Evolutionary conservation across 2,113 vertebrate species (phyloP).

Genomic region (Leptocoma aspasia): DNA sequence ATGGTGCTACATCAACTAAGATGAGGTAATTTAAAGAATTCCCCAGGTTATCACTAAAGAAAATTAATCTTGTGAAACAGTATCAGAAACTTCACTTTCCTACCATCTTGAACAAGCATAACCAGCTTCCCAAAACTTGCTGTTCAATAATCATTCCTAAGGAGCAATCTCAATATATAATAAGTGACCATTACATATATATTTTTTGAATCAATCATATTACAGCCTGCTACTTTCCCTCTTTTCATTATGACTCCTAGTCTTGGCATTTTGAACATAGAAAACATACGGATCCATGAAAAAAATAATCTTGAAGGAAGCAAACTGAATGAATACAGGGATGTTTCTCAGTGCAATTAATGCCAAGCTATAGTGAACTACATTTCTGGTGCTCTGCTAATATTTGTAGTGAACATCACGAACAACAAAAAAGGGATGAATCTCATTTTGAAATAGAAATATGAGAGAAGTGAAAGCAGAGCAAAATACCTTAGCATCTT

Average conservation of each 20-base stretch:
- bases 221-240: neutral
- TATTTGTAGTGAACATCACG: neutral
- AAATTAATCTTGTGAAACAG: conserved; percentile 43
- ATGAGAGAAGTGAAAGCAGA: neutral
- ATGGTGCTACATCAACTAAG: conserved; percentile 55
- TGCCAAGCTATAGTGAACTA: neutral
- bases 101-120: neutral
- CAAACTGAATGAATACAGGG: neutral
- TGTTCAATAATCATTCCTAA: neutral
- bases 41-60: conserved; percentile 52
- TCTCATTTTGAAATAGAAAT: neutral
- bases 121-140: conserved; percentile 5
- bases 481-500: neutral
- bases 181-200: neutral
- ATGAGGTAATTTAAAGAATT: conserved; percentile 63
- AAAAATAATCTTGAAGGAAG: neutral
- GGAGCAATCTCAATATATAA: neutral
- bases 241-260: neutral
- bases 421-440: neutral
- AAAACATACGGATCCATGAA: neutral
- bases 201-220: neutral
- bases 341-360: neutral
- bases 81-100: conserved; percentile 40
- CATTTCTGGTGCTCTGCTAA: neutral
- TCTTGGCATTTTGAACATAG: neutral